Evolutionary conservation across 1,140 invertebrate genomes (phyloP), one percentile per base, ranked within the genome.

Genomic region (Anoplophora glabripennis): DNA sequence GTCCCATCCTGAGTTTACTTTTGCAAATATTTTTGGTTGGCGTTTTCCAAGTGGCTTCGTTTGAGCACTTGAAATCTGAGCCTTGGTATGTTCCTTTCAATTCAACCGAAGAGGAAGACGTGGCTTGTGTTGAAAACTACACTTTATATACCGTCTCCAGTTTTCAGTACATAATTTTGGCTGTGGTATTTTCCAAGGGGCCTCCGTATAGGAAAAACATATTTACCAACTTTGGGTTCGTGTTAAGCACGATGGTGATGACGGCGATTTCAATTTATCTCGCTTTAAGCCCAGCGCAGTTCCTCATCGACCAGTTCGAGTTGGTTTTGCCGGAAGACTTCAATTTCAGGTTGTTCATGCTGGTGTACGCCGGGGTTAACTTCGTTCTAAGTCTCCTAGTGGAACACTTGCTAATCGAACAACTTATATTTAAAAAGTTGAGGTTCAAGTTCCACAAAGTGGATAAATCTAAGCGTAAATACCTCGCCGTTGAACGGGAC

Each of bases 91-190:
- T 63, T 0, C 80, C 86, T 0, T 88, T 88, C 46, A 60, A 71
- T 36, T 71, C 75, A 1, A 75, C 78, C 0, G 77, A 79, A 38
- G 67, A 77, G 1, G 75, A 73, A 0, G 71, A 74, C 35, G 79
- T 83, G 40, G 79, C 73, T 1, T 88, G 87, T 57, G 85, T 84
- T 72, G 90, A 94, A 72, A 94, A 94, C 67, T 93, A 90, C 68
- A 84, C 88, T 0, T 84, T 99, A 35, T 99, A 92, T 70, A 82
- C 87, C 0, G 78, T 95, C 1, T 94, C 94, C 0, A 88, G 89
- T 69, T 98, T 95, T 72, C 96, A 98, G 71, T 99, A 99, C 71
- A 90, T 98, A 17, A 90, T 87, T 17, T 79, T 96, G 64, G 92
- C 93, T 3, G 82, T 97, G 63, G 87, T 92, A 8, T 98, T 94